These are phyloP conservation scores for Paedocypris sp. DNA, from an alignment of 2,113 vertebrate species.

Conservation along the genomic window DNA sequence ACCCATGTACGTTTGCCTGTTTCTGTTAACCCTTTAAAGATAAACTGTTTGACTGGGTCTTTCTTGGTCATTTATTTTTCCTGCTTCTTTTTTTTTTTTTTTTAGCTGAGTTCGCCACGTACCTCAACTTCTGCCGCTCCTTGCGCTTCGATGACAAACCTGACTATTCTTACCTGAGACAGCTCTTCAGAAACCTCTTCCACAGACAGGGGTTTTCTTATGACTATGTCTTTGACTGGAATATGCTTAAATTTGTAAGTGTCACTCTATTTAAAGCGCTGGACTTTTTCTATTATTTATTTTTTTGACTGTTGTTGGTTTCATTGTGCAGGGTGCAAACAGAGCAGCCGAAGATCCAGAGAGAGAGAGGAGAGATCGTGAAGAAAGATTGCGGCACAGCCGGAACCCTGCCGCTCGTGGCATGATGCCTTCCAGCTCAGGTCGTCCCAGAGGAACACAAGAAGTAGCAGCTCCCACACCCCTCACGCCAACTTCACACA, in stretches of 20 bases:
- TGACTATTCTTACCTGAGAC: slow-evolving; percentile 90
- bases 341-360: slow-evolving; percentile 81
- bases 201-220: slow-evolving; percentile 95
- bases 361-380: slow-evolving; percentile 79
- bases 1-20: slow-evolving; percentile 74
- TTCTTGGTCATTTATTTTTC: not conserved
- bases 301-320: not conserved
- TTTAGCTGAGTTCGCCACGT: slow-evolving; percentile 91
- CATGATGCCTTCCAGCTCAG: slow-evolving; percentile 73
- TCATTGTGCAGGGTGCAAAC: slow-evolving; percentile 72
- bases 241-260: slow-evolving; percentile 97
- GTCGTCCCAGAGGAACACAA: slow-evolving; percentile 74
- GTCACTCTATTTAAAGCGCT: not conserved
- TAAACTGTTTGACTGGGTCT: no score
- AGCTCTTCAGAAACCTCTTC: slow-evolving; percentile 93
- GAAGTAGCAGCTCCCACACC: slow-evolving; percentile 78
- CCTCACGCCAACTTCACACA: slow-evolving; percentile 83
- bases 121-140: slow-evolving; percentile 95
- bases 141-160: slow-evolving; percentile 94
- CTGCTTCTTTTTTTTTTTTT: not conserved
- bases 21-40: not conserved
- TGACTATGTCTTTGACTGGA: slow-evolving; percentile 97
- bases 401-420: slow-evolving; percentile 78
- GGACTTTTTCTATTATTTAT: not conserved
- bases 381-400: slow-evolving; percentile 81